Evolutionary conservation across 2,888 invertebrate genomes (phyloP).

Genomic region (Apomyelois bistriatella): DNA sequence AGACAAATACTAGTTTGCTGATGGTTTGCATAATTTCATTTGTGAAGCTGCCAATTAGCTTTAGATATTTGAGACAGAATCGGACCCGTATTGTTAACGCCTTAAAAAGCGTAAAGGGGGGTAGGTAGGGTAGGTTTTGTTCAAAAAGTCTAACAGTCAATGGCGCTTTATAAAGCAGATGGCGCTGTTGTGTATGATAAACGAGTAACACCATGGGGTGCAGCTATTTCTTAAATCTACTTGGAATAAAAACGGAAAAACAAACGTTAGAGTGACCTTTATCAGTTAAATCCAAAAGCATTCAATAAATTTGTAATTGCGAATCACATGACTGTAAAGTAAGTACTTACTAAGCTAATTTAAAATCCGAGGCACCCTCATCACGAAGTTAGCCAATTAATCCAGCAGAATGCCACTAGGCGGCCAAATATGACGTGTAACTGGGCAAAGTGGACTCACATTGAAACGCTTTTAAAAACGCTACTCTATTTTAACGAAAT

Average conservation of each 20-base stretch:
- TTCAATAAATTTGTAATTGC: not conserved
- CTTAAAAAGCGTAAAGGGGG: no score
- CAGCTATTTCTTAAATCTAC: no score
- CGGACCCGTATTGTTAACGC: not conserved
- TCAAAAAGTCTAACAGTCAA: no score
- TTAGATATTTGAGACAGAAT: not conserved
- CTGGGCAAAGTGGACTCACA: not conserved
- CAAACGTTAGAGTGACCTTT: no score
- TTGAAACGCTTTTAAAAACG: not conserved
- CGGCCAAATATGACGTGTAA: conserved; percentile 1
- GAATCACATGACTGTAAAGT: not conserved
- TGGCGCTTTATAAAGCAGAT: no score
- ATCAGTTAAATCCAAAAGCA: not conserved
- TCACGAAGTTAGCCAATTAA: conserved; percentile 24
- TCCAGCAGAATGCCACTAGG: conserved; percentile 17
- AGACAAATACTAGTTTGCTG: not conserved
- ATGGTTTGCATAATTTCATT: not conserved
- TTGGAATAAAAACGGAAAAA: no score
- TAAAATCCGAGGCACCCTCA: conserved; percentile 17
- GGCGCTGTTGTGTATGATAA: no score
- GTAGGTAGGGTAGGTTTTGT: no score
- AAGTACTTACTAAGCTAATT: not conserved
- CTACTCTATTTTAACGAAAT: no score
- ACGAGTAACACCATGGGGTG: no score
- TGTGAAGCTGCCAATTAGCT: not conserved